A percentile compares a stretch with the other conserved stretches of the same genome.
phyloP scores from a whole-genome alignment of 2,888 invertebrate genomes.

The Drosophila subquinaria region DNA sequence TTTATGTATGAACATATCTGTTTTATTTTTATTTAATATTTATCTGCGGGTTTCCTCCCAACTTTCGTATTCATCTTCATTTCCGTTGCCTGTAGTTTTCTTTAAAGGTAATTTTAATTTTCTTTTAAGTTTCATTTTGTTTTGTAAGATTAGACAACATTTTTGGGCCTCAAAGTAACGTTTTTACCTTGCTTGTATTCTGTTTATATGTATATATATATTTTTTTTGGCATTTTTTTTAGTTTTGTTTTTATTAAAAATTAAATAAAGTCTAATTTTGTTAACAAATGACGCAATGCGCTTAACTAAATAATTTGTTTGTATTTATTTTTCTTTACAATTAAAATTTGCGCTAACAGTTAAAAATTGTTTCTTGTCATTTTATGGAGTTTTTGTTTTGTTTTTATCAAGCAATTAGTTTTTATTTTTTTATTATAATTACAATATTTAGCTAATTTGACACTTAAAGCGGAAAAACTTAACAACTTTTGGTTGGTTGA shows the following conservation, averaged over 20 bases:
- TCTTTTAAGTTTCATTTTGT: background rate
- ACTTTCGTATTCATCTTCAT: constrained; percentile 3
- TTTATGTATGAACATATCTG: constrained; percentile 51
- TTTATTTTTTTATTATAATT: constrained; percentile 61
- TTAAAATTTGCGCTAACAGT: constrained; percentile 81
- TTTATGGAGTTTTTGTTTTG: constrained; percentile 33
- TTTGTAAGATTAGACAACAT: constrained; percentile 61
- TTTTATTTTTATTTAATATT: constrained; percentile 25
- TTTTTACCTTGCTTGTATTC: constrained; percentile 50
- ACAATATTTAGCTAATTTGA: constrained; percentile 80
- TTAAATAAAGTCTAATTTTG: constrained; percentile 73
- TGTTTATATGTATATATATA: constrained; percentile 29
- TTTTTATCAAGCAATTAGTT: constrained; percentile 61
- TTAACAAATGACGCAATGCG: constrained; percentile 72
- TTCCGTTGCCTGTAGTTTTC: constrained; percentile 20
- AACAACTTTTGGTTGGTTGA: constrained; percentile 72
- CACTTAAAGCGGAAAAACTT: constrained; percentile 82
- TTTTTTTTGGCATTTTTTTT: constrained; percentile 44
- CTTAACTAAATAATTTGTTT: constrained; percentile 60
- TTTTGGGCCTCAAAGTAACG: constrained; percentile 59
- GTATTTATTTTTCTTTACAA: constrained; percentile 56
- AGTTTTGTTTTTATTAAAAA: constrained; percentile 59
- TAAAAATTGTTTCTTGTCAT: constrained; percentile 68
- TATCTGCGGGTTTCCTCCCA: constrained; percentile 28
- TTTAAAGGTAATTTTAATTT: constrained; percentile 13